These are phyloP conservation scores for Wasmannia auropunctata DNA, from an alignment of 1,140 invertebrate species.

Conservation along the genomic window DNA sequence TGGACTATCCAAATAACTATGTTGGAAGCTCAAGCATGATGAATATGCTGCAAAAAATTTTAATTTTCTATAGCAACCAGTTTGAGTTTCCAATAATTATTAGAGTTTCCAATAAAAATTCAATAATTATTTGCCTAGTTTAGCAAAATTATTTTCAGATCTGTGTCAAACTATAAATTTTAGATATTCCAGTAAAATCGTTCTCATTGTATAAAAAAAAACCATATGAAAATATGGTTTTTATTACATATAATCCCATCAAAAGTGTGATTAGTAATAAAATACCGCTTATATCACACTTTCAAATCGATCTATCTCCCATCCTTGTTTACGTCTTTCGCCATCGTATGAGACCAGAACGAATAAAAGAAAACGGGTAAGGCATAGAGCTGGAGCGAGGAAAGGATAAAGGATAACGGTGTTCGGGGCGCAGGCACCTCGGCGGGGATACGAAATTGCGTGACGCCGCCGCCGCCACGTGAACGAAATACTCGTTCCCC, in stretches of 20 bases:
- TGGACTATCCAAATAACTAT: too few species aligned
- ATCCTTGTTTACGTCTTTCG: neutral
- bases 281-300: neutral
- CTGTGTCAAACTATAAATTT: too few species aligned
- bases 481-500: conserved; percentile 75
- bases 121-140: too few species aligned
- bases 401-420: neutral
- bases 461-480: conserved; percentile 69
- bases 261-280: neutral
- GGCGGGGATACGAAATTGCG: conserved; percentile 75
- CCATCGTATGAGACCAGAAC: neutral
- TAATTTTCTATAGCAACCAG: too few species aligned
- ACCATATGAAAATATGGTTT: too few species aligned
- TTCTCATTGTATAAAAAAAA: too few species aligned
- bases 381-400: conserved; percentile 1
- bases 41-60: too few species aligned
- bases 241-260: neutral
- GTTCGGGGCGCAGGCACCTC: conserved; percentile 40
- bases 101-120: too few species aligned
- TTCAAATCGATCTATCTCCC: neutral
- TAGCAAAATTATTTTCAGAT: too few species aligned
- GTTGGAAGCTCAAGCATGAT: too few species aligned
- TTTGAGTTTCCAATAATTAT: too few species aligned
- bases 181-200: too few species aligned
- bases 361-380: neutral